Evolutionary conservation across 2,888 invertebrate genomes (phyloP).

Genomic region (Limnephilus auricula): DNA sequence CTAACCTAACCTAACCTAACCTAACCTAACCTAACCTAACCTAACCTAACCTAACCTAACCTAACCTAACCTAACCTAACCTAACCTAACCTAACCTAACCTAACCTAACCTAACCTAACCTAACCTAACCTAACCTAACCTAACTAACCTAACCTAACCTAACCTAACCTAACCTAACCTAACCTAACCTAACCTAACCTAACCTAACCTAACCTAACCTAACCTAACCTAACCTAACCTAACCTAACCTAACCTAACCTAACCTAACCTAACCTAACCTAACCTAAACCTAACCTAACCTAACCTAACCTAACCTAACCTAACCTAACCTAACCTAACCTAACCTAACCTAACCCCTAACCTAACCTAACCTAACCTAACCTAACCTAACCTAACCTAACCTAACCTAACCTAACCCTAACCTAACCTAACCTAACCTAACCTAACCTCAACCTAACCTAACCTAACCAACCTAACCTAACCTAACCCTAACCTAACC

Average conservation of each 20-base stretch:
- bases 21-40: constrained; percentile 65
- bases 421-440: constrained; percentile 66
- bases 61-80: constrained; percentile 62
- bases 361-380: constrained; percentile 66
- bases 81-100: constrained; percentile 42
- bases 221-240: constrained; percentile 31
- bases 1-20: constrained; percentile 66
- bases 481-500: constrained; percentile 63
- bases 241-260: constrained; percentile 66
- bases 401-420: constrained; percentile 67
- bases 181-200: constrained; percentile 63
- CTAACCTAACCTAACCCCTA: constrained; percentile 57
- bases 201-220: constrained; percentile 64
- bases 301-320: constrained; percentile 64
- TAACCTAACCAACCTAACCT: too few relatives aligned
- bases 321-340: too few relatives aligned
- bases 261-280: constrained; percentile 66
- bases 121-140: constrained; percentile 63
- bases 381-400: constrained; percentile 66
- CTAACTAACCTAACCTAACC: constrained; percentile 61
- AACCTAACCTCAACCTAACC: too few relatives aligned
- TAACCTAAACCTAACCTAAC: constrained; percentile 66
- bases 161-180: constrained; percentile 62
- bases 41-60: constrained; percentile 64
- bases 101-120: constrained; percentile 59